Evolutionary conservation across 2,113 vertebrate species (phyloP).

Genomic region (Nannospalax galili): DNA sequence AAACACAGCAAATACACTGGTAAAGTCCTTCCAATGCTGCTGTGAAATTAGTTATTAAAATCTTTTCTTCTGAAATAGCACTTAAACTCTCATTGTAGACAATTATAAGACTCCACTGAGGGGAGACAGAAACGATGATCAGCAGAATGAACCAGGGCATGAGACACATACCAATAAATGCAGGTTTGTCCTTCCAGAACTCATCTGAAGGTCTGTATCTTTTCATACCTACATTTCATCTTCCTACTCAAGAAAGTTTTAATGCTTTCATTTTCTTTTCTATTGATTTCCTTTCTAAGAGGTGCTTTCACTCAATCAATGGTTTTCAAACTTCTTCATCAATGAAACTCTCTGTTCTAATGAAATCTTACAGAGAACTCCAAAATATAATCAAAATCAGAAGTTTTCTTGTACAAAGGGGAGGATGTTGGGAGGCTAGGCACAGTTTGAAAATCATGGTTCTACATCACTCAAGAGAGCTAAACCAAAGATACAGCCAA

Average conservation of each 20-base stretch:
- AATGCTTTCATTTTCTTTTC: slow-evolving; percentile 8
- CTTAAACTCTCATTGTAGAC: not conserved
- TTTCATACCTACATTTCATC: not conserved
- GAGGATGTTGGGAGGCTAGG: not conserved
- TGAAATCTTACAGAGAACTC: not conserved
- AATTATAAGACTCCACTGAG: slow-evolving; percentile 1
- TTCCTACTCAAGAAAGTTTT: not conserved
- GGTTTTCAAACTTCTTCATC: slow-evolving; percentile 36
- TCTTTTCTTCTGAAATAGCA: slow-evolving; percentile 20
- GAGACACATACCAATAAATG: slow-evolving; percentile 20
- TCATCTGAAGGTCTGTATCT: not conserved
- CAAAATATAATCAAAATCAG: not conserved
- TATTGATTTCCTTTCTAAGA: slow-evolving; percentile 5
- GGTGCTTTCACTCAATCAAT: not conserved
- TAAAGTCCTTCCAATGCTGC: not conserved
- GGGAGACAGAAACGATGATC: not conserved
- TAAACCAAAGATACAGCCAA: not conserved
- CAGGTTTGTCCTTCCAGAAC: not conserved
- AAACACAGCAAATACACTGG: not conserved
- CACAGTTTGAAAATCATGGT: not conserved
- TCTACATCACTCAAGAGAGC: slow-evolving; percentile 9
- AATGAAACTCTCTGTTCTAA: not conserved
- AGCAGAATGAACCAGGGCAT: not conserved
- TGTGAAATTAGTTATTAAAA: slow-evolving; percentile 1
- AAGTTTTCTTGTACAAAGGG: not conserved